phyloP scores from a whole-genome alignment of 2,888 invertebrate genomes.

The Mycalesis mineus region DNA sequence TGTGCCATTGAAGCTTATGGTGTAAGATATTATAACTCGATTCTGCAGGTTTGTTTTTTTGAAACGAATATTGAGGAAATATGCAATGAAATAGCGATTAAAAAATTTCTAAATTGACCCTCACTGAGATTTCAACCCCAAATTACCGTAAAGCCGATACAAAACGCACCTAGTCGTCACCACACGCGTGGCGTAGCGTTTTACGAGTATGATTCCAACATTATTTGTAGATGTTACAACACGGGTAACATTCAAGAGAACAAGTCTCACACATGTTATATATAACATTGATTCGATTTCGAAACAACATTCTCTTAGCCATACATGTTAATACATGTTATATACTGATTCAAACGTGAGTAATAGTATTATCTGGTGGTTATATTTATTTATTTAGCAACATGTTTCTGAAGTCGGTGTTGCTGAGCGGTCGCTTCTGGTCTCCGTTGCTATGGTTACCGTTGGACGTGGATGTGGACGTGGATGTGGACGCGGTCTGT shows the following conservation, averaged over 20 bases:
- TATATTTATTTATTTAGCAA: slow-evolving; percentile 56
- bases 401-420: slow-evolving; percentile 77
- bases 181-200: neutral
- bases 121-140: too few species aligned
- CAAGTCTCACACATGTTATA: neutral
- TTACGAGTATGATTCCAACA: too few species aligned
- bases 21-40: too few species aligned
- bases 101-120: too few species aligned
- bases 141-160: too few species aligned
- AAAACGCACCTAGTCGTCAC: neutral
- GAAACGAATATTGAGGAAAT: too few species aligned
- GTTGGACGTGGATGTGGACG: slow-evolving; percentile 33
- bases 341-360: neutral
- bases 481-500: slow-evolving; percentile 50
- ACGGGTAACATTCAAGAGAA: neutral
- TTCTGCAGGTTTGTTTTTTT: too few species aligned
- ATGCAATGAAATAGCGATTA: too few species aligned
- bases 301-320: too few species aligned
- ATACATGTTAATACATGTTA: neutral
- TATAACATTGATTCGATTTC: too few species aligned
- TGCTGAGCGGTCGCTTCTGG: slow-evolving; percentile 57
- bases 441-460: slow-evolving; percentile 36
- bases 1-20: too few species aligned
- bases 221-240: neutral
- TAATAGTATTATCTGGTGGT: neutral